Conservation (phyloP, 2,888 invertebrate genomes). For the Pocota personata region DNA sequence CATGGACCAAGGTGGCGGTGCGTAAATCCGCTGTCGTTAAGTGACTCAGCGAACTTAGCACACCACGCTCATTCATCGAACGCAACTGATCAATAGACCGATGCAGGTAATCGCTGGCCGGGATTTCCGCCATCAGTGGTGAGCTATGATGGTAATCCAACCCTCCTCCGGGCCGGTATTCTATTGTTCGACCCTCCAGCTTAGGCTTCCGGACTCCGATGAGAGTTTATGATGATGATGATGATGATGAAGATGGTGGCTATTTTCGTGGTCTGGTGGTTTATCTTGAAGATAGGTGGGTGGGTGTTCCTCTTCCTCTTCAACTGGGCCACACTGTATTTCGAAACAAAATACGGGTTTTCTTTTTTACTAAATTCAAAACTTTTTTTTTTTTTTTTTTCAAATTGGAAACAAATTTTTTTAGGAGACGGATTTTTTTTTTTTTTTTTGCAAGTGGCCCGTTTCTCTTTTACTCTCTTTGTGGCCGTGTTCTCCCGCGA, state of each 20-base stretch:
- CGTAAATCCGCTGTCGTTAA: constrained; percentile 80
- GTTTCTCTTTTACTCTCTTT: constrained; percentile 54
- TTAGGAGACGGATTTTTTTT: constrained; percentile 9
- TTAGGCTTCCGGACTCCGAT: constrained; percentile 75
- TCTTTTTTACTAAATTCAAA: constrained; percentile 36
- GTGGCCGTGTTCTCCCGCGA: constrained; percentile 62
- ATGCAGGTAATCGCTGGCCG: constrained; percentile 86
- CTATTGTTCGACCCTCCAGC: constrained; percentile 85
- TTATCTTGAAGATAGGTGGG: constrained; percentile 11
- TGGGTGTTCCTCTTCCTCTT: constrained; percentile 54
- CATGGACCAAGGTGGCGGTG: constrained; percentile 81
- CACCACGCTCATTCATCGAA: constrained; percentile 84
- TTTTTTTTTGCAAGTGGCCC: constrained; percentile 48
- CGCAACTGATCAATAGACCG: constrained; percentile 87
- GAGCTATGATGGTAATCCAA: constrained; percentile 85
- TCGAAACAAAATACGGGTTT: constrained; percentile 62
- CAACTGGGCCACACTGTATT: constrained; percentile 60
- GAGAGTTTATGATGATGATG: constrained; percentile 8
- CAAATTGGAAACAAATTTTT: constrained; percentile 44
- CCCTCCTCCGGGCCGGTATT: constrained; percentile 85
- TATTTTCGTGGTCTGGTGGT: constrained; percentile 1
- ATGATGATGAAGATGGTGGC: constrained; percentile 3
- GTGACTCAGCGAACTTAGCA: constrained; percentile 80
- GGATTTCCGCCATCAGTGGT: constrained; percentile 87
- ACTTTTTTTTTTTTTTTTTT: constrained; percentile 45